phyloP scores from a whole-genome alignment of 1,140 invertebrate species.

The Oryctes rhinoceros region DNA sequence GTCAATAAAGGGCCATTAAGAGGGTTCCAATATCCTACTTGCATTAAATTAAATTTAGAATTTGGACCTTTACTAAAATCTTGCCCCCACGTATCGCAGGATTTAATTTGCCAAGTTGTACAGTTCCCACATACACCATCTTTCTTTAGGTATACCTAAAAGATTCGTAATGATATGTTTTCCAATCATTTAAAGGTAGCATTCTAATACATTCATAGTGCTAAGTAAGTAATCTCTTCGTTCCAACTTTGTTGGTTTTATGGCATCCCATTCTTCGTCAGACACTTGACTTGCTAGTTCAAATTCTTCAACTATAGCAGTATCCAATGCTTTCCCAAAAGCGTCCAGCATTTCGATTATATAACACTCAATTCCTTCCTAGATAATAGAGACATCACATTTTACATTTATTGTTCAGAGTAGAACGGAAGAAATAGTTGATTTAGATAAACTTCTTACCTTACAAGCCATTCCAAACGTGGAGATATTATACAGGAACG shows the following conservation, averaged over 20 bases:
- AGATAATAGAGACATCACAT: neutral
- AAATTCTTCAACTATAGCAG: constrained; percentile 71
- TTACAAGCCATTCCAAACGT: constrained; percentile 62
- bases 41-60: constrained; percentile 62
- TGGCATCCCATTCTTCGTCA: constrained; percentile 83
- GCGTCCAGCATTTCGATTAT: constrained; percentile 70
- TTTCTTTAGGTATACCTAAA: constrained; percentile 63
- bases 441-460: constrained; percentile 59
- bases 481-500: constrained; percentile 79
- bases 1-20: constrained; percentile 70
- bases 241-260: constrained; percentile 73
- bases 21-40: constrained; percentile 79
- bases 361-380: constrained; percentile 71
- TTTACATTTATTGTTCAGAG: too few relatives aligned
- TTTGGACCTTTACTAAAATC: constrained; percentile 51
- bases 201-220: constrained; percentile 65
- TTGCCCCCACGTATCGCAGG: constrained; percentile 75
- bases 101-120: constrained; percentile 70
- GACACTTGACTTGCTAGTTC: constrained; percentile 76
- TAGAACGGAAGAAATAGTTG: too few relatives aligned
- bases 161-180: neutral
- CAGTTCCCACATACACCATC: constrained; percentile 71
- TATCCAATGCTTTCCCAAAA: constrained; percentile 71
- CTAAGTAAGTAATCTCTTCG: constrained; percentile 69
- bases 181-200: too few relatives aligned